Conservation (phyloP, 1,140 invertebrate species). For the Apis cerana region DNA sequence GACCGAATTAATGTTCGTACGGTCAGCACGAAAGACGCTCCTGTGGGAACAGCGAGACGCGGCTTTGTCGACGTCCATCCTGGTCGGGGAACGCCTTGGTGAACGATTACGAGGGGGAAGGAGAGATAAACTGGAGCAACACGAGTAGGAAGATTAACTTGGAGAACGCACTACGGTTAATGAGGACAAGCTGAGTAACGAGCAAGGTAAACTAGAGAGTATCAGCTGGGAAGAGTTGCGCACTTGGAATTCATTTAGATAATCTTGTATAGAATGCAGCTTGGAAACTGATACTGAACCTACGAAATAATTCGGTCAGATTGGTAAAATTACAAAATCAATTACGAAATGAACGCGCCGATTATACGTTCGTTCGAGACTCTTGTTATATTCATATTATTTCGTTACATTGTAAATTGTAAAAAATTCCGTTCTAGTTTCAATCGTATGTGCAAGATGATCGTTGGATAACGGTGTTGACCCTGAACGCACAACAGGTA, state of each 20-base stretch:
- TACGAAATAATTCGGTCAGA: neutral
- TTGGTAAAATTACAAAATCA: neutral
- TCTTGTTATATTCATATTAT: no score
- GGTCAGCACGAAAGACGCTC: constrained; percentile 65
- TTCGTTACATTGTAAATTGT: neutral
- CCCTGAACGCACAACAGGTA: constrained; percentile 64
- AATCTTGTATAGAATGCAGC: neutral
- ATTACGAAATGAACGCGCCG: neutral
- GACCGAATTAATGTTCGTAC: constrained; percentile 61
- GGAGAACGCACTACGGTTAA: constrained; percentile 10
- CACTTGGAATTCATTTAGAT: neutral
- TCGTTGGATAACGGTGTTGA: constrained; percentile 73
- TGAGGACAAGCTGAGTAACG: neutral
- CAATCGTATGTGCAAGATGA: constrained; percentile 40
- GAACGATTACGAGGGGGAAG: constrained; percentile 16
- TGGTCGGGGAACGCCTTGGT: constrained; percentile 31
- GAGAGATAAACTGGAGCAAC: constrained; percentile 12
- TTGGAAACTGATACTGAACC: neutral
- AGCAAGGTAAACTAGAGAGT: neutral
- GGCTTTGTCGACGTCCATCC: constrained; percentile 42
- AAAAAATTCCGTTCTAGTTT: constrained; percentile 54
- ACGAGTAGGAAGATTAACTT: constrained; percentile 1
- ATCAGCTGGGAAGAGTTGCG: neutral
- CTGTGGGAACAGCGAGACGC: constrained; percentile 62
- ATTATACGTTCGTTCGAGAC: neutral